Base-by-base conservation (phyloP, 2,888 invertebrate species). In the Hypolimnas misippus region DNA sequence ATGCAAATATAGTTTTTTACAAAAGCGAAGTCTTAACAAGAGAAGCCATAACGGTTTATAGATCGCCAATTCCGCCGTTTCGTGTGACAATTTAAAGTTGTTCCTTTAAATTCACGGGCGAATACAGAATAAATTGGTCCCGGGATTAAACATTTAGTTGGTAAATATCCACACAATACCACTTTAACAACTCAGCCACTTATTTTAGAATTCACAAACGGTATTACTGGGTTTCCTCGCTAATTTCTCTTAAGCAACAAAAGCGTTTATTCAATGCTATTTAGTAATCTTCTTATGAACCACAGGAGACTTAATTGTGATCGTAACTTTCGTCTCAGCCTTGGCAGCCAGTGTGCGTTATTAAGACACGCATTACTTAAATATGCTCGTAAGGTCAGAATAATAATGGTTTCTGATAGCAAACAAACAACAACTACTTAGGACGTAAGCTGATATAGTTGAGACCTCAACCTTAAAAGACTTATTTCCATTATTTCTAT, bases 1-100 rank as follows among this genome's bases (percentile, higher is more conserved):
- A 66, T 66, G 66, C 65, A 68, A 68, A 65, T 66, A 63, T 63
- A 63, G 61, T 63, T 68, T 62, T n/a, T 68, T 70, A 63, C 53
- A 66, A 64, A 63, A 55, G 59, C 51, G 50, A 40, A 38, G 40
- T 52, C 46, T 63, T 63, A 64, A 57, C 61, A 62, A 66, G 53
- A 57, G 59, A 52, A 59, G 67, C 65, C 53, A 62, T 65, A 65
- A 64, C 67, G 58, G 62, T 67, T 67, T 67, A 67, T 62, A 67
- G 64, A 62, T 67, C 59, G 62, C 62, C 64, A 64, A 64, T 67
- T 67, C 57, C 42, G 53, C 44, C 46, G 59, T 38, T 31, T 44
- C 57, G 57, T 64, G 64, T 67, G 62, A 67, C 64, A 62, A 67
- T 67, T 67, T 65, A 59, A 59, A 65, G 62, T 65, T 56, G 56